phyloP scores from a whole-genome alignment of 2,113 vertebrate genomes.

The Pangasianodon hypophthalmus region DNA sequence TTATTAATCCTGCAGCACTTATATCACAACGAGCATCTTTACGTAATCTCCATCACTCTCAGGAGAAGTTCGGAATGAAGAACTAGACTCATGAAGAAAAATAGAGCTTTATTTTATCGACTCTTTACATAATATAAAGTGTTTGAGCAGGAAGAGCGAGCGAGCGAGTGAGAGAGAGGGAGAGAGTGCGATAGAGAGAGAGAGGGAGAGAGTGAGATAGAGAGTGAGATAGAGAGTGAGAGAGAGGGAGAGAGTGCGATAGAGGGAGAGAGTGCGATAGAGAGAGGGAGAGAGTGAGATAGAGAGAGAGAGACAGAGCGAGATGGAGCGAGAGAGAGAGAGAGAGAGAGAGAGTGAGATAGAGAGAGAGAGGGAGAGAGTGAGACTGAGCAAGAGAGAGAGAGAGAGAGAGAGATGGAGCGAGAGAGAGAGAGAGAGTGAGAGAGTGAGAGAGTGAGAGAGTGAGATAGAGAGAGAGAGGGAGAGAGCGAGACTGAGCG shows the following conservation, averaged over 20 bases:
- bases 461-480: too few relatives aligned
- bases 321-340: too few relatives aligned
- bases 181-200: neutral
- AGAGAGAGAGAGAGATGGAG: too few relatives aligned
- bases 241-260: neutral
- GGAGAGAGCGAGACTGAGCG: too few relatives aligned
- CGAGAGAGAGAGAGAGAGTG: neutral
- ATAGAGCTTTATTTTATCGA: neutral
- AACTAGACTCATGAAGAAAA: neutral
- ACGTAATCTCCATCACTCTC: neutral
- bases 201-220: neutral
- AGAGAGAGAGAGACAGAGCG: neutral
- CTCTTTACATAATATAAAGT: neutral
- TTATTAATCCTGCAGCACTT: neutral
- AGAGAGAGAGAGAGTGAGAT: neutral
- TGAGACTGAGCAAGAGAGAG: too few relatives aligned
- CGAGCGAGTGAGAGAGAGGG: too few relatives aligned
- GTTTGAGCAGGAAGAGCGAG: neutral
- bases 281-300: too few relatives aligned
- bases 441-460: neutral
- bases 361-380: too few relatives aligned
- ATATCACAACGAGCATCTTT: neutral
- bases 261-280: neutral
- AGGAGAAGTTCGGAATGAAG: neutral
- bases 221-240: too few relatives aligned